phyloP scores from a whole-genome alignment of 2,113 vertebrate species.

The Catharus minimus region DNA sequence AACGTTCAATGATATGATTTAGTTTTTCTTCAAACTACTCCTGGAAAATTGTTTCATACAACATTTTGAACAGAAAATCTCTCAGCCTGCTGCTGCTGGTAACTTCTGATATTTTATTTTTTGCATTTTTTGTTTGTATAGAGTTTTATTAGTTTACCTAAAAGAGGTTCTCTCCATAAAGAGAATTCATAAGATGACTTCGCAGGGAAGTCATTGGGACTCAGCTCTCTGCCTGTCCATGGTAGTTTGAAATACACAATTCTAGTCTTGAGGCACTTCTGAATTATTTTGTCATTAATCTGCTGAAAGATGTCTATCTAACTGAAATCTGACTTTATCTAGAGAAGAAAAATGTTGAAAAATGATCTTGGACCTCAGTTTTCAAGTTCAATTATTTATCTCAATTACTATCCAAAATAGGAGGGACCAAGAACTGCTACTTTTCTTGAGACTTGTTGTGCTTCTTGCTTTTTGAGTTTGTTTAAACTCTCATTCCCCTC shows the following conservation, averaged over 20 bases:
- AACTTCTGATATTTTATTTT: background rate
- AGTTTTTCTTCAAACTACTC: background rate
- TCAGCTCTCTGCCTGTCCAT: background rate
- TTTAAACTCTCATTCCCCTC: background rate
- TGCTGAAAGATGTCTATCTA: background rate
- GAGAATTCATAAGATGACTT: background rate
- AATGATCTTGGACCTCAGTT: background rate
- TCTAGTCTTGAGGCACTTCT: background rate
- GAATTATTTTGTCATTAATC: background rate
- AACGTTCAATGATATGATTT: background rate
- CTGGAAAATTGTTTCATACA: background rate
- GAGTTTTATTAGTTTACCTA: background rate
- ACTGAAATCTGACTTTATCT: background rate
- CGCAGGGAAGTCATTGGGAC: background rate
- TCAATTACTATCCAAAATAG: background rate
- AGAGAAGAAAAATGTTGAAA: background rate
- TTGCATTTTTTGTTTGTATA: background rate
- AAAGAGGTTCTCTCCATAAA: background rate
- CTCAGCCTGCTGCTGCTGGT: background rate
- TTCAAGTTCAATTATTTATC: background rate
- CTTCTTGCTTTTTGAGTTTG: background rate
- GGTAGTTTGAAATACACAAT: background rate
- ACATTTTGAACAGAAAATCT: background rate
- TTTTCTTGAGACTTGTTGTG: background rate
- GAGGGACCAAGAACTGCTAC: background rate